Conservation (phyloP, 2,888 invertebrate species). For the Onthophagus sagittarius region DNA sequence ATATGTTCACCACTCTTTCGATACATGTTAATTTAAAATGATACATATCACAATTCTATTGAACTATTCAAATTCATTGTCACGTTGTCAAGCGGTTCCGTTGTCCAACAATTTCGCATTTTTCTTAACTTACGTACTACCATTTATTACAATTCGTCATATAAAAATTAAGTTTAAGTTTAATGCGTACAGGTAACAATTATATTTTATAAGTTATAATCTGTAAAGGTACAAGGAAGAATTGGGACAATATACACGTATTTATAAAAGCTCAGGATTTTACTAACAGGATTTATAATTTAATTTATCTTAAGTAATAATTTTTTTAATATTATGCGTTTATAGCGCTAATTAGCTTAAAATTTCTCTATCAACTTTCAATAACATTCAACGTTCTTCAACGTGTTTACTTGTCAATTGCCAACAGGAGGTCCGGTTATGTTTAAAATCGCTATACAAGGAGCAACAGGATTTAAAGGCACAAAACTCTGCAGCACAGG, state of each 20-base stretch:
- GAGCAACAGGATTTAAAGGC: constrained; percentile 27
- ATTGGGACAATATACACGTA: background rate
- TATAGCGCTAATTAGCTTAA: constrained; percentile 1
- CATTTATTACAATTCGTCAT: constrained; percentile 5
- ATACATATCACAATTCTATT: constrained; percentile 10
- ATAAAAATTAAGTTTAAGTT: constrained; percentile 10
- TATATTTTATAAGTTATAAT: background rate
- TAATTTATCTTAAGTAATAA: background rate
- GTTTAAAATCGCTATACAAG: constrained; percentile 14
- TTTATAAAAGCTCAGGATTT: background rate
- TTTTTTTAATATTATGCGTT: constrained; percentile 7
- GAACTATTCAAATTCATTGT: constrained; percentile 12
- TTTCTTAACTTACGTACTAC: constrained; percentile 1
- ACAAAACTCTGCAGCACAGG: constrained; percentile 27
- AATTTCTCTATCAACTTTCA: background rate
- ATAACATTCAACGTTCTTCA: background rate
- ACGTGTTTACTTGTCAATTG: constrained; percentile 1
- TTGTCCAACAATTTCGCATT: background rate
- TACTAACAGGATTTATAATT: constrained; percentile 2
- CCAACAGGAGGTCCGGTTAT: background rate
- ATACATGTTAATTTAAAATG: background rate
- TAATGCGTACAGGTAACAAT: constrained; percentile 7
- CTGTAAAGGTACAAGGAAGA: constrained; percentile 8
- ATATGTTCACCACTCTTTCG: background rate
- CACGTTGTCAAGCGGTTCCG: background rate